Percentiles rank a stretch among this genome's conserved stretches.
Evolutionary conservation across 2,888 invertebrate genomes (phyloP).

Genomic region (Chalcis sispes): DNA sequence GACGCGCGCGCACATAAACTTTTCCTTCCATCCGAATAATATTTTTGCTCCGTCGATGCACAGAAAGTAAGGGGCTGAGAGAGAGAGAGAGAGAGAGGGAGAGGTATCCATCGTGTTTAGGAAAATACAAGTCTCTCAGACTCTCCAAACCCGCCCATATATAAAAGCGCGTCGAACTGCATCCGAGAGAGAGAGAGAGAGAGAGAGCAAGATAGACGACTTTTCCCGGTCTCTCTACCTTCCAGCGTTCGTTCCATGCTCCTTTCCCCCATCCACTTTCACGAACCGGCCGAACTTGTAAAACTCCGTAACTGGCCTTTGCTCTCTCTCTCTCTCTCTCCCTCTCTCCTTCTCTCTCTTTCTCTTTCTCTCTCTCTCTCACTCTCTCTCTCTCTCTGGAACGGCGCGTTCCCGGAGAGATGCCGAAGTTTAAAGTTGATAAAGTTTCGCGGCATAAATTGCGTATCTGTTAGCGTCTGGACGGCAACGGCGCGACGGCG

Average conservation of each 20-base stretch:
- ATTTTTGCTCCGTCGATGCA: conserved; percentile 28
- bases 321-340: too few relatives aligned
- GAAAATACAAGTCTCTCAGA: conserved; percentile 19
- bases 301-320: conserved; percentile 20
- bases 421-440: conserved; percentile 64
- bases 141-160: not conserved
- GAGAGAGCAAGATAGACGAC: too few relatives aligned
- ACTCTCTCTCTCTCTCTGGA: too few relatives aligned
- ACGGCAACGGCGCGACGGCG: conserved; percentile 21
- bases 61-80: too few relatives aligned
- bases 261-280: not conserved
- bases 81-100: too few relatives aligned
- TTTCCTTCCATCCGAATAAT: conserved; percentile 48
- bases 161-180: not conserved
- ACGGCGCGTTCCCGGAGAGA: not conserved
- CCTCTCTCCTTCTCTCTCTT: too few relatives aligned
- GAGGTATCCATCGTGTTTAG: conserved; percentile 9
- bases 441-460: conserved; percentile 65
- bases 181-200: too few relatives aligned
- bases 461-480: conserved; percentile 62
- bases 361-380: too few relatives aligned
- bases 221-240: too few relatives aligned
- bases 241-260: too few relatives aligned
- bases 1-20: conserved; percentile 24
- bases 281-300: conserved; percentile 35